Evolutionary conservation across 1,140 invertebrate genomes (phyloP).

Genomic region (Pogonognathellus flavescens): DNA sequence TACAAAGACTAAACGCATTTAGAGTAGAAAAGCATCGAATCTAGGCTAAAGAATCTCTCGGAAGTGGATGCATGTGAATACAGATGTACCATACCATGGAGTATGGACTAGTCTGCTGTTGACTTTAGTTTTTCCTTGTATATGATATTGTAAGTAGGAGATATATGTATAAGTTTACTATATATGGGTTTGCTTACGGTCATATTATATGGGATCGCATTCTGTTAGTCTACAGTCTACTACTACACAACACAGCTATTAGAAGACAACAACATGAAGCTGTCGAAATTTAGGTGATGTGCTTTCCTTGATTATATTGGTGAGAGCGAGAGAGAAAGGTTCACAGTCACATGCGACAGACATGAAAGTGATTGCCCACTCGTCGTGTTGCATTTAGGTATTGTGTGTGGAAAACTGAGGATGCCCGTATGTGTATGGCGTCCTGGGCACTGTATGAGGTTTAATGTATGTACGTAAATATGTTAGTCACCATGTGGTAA

Average conservation of each 20-base stretch:
- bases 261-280: neutral
- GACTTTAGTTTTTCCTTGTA: too few species aligned
- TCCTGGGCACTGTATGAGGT: neutral
- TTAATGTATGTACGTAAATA: neutral
- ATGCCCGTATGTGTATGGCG: neutral
- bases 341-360: conserved; percentile 8
- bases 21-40: neutral
- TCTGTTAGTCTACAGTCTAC: neutral
- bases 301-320: conserved; percentile 37
- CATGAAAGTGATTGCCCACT: conserved; percentile 11
- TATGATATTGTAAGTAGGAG: too few species aligned
- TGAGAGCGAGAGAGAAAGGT: neutral
- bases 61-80: too few species aligned
- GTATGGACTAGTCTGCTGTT: neutral
- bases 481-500: conserved; percentile 21
- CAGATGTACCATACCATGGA: too few species aligned
- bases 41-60: too few species aligned
- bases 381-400: neutral
- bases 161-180: too few species aligned
- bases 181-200: neutral
- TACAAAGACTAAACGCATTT: neutral
- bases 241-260: neutral
- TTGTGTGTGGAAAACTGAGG: neutral
- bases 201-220: neutral
- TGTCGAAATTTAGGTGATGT: conserved; percentile 28